Base-by-base conservation (phyloP, 2,888 invertebrate genomes). In the Pyrrhia umbra region DNA sequence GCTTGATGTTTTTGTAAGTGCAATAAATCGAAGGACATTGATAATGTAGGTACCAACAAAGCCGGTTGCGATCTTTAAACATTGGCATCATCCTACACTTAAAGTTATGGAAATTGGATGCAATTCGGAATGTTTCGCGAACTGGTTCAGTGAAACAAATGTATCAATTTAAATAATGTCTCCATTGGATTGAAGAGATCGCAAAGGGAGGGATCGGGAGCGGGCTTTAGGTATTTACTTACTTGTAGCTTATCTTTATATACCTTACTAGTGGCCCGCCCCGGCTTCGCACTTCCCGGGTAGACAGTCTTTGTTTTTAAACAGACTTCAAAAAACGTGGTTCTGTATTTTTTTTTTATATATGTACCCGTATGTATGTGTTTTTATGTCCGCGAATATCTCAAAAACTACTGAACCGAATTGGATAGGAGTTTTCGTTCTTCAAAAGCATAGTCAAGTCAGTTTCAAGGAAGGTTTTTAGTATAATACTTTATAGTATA, bases 111-210 rank as follows among this genome's bases (percentile, higher is more conserved):
- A 68, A 75, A 75, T 54, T 43, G 39, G n/a, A 55, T 57, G 62
- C 66, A 58, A 79, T 75, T 60, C 76, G 55, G n/a, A 66, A 75
- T 62, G 71, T 76, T 69, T 76, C 52, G 59, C 56, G 47, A 69
- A 70, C 70, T 21, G 68, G 60, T 75, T 69, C 59, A 27, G 58
- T 57, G 60, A 66, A 75, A 79, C 70, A 79, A 76, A 70, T 76
- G 75, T 79, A 63, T 69, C 59, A 76, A 76, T 76, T 76, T 76
- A 79, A 76, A 79, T 76, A 76, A 76, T 75, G 66, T 70, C 76
- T 75, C 59, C 51, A 70, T 76, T 63, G 71, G 61, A 72, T 77
- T 59, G 66, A 63, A 58, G 57, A 79, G 66, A 76, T 75, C 65
- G 71, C 63, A 59, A 77, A 64, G 64, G 42, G 68, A 68, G 58